Conservation (phyloP, 2,797 vertebrate species). For the Zalophus californianus region DNA sequence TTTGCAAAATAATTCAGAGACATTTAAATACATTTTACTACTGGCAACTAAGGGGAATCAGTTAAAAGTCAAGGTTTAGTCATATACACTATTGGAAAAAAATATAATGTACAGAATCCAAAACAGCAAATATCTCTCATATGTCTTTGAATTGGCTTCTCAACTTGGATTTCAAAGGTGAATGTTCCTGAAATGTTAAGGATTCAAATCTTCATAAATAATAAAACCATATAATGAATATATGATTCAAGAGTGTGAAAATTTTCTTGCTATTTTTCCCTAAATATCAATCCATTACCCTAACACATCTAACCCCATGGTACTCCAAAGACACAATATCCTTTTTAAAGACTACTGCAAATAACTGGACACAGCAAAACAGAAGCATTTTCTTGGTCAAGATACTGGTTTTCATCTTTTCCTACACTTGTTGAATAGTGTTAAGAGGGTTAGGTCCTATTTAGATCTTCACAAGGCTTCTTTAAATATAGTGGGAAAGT, state of each 20-base stretch:
- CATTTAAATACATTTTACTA: conserved; percentile 1
- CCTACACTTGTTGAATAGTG: background rate
- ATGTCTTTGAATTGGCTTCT: conserved; percentile 24
- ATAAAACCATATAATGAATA: background rate
- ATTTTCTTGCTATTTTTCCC: background rate
- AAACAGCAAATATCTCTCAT: background rate
- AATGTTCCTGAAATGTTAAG: background rate
- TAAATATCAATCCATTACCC: background rate
- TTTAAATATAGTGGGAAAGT: background rate
- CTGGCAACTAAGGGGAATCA: background rate
- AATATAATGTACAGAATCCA: background rate
- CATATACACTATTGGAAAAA: background rate
- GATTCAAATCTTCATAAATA: background rate
- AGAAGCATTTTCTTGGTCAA: background rate
- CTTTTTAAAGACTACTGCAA: background rate
- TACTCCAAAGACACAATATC: background rate
- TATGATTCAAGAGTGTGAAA: conserved; percentile 38
- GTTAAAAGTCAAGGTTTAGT: background rate
- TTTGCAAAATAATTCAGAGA: background rate
- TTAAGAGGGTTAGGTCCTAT: background rate
- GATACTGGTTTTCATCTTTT: background rate
- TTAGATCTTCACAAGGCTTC: background rate
- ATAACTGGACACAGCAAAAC: background rate
- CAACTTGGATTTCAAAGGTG: background rate
- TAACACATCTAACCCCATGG: background rate